Percentiles rank a stretch among this genome's conserved stretches.
Conservation (phyloP, 2,797 vertebrate genomes). For the Pygocentrus nattereri region DNA sequence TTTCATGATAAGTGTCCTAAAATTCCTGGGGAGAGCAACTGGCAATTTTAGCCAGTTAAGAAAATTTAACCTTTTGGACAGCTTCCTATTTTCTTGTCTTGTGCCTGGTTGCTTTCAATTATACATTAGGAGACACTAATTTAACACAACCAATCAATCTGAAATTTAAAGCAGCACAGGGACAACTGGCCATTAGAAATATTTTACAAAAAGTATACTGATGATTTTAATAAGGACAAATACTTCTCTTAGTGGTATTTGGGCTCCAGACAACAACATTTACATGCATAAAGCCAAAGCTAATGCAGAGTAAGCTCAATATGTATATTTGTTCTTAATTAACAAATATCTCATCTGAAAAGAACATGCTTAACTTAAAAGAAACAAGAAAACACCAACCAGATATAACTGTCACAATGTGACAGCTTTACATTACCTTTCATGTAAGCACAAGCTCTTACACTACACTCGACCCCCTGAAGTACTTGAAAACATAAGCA, state of each 20-base stretch:
- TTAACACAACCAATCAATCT: constrained; percentile 1
- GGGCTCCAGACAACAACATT: neutral
- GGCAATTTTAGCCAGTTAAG: neutral
- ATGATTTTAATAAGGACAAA: neutral
- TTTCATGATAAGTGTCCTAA: neutral
- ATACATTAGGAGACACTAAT: neutral
- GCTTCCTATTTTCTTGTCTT: constrained; percentile 14
- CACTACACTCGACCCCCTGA: neutral
- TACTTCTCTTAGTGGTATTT: neutral
- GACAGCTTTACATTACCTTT: neutral
- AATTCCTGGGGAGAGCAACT: neutral
- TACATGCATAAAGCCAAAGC: neutral
- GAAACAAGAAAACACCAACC: neutral
- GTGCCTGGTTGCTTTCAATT: constrained; percentile 6
- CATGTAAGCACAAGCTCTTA: neutral
- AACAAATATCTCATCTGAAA: neutral
- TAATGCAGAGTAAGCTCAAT: neutral
- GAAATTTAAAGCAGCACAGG: neutral
- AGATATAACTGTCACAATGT: neutral
- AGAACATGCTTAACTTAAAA: neutral
- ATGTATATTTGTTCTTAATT: neutral
- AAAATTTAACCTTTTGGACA: constrained; percentile 21
- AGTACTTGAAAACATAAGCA: neutral
- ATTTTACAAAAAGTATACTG: constrained; percentile 2
- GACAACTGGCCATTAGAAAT: neutral